Evolutionary conservation across 2,113 vertebrate species (phyloP).

Genomic region (Hepsetus odoe): DNA sequence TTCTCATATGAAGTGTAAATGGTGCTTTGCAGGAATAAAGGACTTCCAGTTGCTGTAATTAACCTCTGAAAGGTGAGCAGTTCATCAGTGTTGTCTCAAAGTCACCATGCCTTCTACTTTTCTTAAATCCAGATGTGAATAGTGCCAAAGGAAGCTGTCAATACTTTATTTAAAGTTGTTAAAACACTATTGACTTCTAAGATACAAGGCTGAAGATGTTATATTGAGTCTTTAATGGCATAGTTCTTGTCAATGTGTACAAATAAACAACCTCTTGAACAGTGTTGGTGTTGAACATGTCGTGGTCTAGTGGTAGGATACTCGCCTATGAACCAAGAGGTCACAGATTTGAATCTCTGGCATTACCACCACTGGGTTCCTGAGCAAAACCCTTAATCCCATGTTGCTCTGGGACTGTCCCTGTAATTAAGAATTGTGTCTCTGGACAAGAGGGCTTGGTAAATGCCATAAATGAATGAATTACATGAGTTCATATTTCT

Average conservation of each 20-base stretch:
- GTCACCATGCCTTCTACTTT: background rate
- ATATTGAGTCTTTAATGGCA: background rate
- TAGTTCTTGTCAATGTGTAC: background rate
- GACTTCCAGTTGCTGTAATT: background rate
- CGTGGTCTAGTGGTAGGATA: too few relatives aligned
- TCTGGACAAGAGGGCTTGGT: too few relatives aligned
- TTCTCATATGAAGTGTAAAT: too few relatives aligned
- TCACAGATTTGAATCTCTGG: too few relatives aligned
- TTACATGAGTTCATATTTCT: too few relatives aligned
- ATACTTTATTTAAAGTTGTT: constrained; percentile 30
- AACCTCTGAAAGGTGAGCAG: background rate
- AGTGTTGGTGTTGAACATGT: background rate
- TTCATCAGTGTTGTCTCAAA: background rate
- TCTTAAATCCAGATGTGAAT: background rate
- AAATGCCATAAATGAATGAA: too few relatives aligned
- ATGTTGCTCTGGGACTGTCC: too few relatives aligned
- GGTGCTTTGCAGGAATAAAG: too few relatives aligned
- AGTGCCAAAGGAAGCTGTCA: constrained; percentile 4
- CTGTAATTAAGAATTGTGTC: too few relatives aligned
- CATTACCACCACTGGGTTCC: too few relatives aligned
- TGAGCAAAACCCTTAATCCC: too few relatives aligned
- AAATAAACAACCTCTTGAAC: background rate
- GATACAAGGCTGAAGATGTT: background rate
- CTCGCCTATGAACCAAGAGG: too few relatives aligned
- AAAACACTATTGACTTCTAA: constrained; percentile 31